A percentile compares a stretch with the other conserved stretches of the same genome.
These are phyloP conservation scores for Drosophila leonis DNA, from an alignment of 2,888 invertebrate species.

Conservation along the genomic window DNA sequence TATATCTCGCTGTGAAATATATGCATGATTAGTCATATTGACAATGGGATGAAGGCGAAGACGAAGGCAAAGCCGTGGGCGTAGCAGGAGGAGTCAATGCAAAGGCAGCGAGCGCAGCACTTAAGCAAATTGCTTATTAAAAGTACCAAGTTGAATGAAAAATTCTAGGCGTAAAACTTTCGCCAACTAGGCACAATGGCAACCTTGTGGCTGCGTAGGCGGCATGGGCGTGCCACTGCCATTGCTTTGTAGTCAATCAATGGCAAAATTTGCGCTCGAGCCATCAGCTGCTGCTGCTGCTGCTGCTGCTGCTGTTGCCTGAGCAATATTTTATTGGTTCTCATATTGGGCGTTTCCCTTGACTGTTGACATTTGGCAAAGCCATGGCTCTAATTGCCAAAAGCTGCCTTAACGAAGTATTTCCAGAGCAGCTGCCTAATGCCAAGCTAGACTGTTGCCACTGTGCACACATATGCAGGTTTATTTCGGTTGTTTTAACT, in stretches of 20 bases:
- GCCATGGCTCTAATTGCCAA: conserved; percentile 54
- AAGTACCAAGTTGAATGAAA: conserved; percentile 57
- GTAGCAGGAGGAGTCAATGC: not conserved
- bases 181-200: conserved; percentile 33
- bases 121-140: conserved; percentile 81
- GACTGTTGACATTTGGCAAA: conserved; percentile 55
- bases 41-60: conserved; percentile 43
- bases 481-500: not conserved
- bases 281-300: conserved; percentile 27
- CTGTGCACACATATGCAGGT: conserved; percentile 10
- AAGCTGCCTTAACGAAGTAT: conserved; percentile 53
- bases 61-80: not conserved
- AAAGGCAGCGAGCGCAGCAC: conserved; percentile 61
- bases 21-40: conserved; percentile 80
- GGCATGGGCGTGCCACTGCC: conserved; percentile 33
- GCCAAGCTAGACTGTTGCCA: conserved; percentile 1
- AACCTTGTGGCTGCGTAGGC: not conserved
- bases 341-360: conserved; percentile 45
- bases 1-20: conserved; percentile 61
- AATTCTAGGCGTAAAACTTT: conserved; percentile 53
- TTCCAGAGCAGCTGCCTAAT: conserved; percentile 29
- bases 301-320: conserved; percentile 22
- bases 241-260: conserved; percentile 72
- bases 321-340: conserved; percentile 52
- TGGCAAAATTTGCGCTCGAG: conserved; percentile 35